Base-by-base conservation (phyloP, 2,888 invertebrate genomes). In the Chaetoderma sp. region DNA sequence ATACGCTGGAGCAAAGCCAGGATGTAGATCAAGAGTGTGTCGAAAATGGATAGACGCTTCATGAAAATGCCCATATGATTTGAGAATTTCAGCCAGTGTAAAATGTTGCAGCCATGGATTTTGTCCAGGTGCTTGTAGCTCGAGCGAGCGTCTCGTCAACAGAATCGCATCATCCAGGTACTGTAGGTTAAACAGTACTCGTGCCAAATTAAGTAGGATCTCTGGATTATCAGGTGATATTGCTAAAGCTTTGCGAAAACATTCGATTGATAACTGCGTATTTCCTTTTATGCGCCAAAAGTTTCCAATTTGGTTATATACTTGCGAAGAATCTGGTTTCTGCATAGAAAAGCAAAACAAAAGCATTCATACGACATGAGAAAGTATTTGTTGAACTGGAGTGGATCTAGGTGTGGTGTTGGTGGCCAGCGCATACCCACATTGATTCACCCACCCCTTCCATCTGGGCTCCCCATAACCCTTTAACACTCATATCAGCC, bases 41-140 rank as follows among this genome's bases (percentile, higher is more conserved):
- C 92, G 90, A 71, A 95, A 89, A 86, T 95, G 94, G 70, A 93
- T 90, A 42, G 92, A 90, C 42, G 95, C 94, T 87, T 95, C 94
- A 88, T 94, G 91, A 87, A 93, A 93, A 83, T 94, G 94, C 75
- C 94, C 94, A 81, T 94, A 94, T 0, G 94, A 93, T 88, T 94
- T 94, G 83, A 94, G 93, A 85, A 95, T 95, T 87, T 95, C 94
- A 5, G 95, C 95, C 60, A 95, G 90, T 5, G 94, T 94, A 85
- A 94, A 94, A 88, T 95, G 94, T 86, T 95, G 95, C 82, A 94
- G 93, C 95, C 94, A 95, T 1, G 94, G 93, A 82, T 92, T 93
- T 81, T 93, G 92, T 82, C 94, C 94, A 0, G 93, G 92, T 30
- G 93, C 91, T 83, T 93, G 93, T 64, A 94, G 92, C 80, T 94